Base-by-base conservation (phyloP, 1,140 invertebrate genomes). In the Drosophila lacertosa region DNA sequence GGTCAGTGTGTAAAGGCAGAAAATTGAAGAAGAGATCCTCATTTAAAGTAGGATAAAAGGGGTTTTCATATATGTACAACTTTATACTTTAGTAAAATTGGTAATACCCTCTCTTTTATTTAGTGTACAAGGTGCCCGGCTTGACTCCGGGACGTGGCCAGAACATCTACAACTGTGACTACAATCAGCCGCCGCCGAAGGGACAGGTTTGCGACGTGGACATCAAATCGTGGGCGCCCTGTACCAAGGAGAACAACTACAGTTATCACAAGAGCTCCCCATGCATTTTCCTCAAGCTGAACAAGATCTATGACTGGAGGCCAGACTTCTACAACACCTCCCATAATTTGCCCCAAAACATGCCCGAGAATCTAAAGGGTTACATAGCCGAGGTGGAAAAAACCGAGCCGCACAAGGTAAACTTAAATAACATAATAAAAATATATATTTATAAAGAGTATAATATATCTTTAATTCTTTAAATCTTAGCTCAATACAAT, bases 241-340 rank as follows among this genome's bases (percentile, higher is more conserved):
- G 96, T 90, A 94, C 93, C 20, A 92, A 93, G 65, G 94, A 94
- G 84, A 94, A 95, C 74, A 92, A 94, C 44, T 97, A 94, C 91
- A 95, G 95, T 51, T 97, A 95, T 91, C 93, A 94, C 81, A 94
- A 94, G 82, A 95, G 95, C 2, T 94, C 95, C 9, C 96, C 96
- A 0, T 97, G 96, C 82, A 94, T 97, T 67, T 95, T 97, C 89
- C 92, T 97, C 24, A 97, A 97, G 90, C 91, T 97, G 1, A 97
- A 97, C 82, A 92, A 95, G 92, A 96, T 96, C 84, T 96, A 94
- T 72, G 95, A 94, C 15, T 97, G 96, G 95, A 91, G 92, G 57
- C 95, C 95, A 1, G 94, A 96, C 29, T 96, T 92, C 78, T 95
- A 94, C 79, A 94, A 95, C 24, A 92, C 94, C 20, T 93, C 94